Evolutionary conservation across 92 coral and sea anemone species (phyloP), one percentile per base, ranked within the genome.

Genomic region (Virgularia gustaviana): DNA sequence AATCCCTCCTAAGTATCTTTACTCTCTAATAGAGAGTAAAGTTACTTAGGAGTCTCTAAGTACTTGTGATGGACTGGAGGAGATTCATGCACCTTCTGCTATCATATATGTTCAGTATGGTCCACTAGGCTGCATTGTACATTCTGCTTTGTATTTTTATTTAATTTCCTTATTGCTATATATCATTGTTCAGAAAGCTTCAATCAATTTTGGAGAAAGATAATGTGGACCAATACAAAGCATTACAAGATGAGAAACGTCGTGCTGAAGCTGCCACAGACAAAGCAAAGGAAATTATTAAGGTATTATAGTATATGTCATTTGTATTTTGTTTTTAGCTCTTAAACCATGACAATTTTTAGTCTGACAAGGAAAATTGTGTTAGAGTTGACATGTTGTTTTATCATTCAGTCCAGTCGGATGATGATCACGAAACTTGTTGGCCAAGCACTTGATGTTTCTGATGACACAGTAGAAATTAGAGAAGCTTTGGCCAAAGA

Each of bases 381-480:
- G 19, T 15, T 13, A 44, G 44, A 13, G 24, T n/a, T 4, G 3
- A 32, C 47, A 33, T n/a, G n/a, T n/a, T 15, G 43, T 33, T 25
- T 23, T 16, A 4, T 31, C 63, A n/a, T 0, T 9, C 85, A 91
- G 97, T 82, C 96, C 22, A 91, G 97, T 55, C 91, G 97, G 25
- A 57, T 89, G 84, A 85, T 95, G 27, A 87, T 91, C 58, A 86
- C 83, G 33, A 87, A 82, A 65, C 96, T 91, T 9, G 85, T 90
- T 6, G 86, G 97, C 25, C 92, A 86, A 49, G 92, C 84, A 65
- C 86, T 90, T 1, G 91, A 89, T 68, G 83, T 85, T 52, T 82
- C 62, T 75, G 87, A 95, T 88, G 97, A 89, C 33, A 91, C 91
- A 7, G 89, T 84, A 62, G 97, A 95, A 28, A 88, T 88, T 86